Conservation (phyloP, 1,140 invertebrate species). For the Drosophila rhopaloa region DNA sequence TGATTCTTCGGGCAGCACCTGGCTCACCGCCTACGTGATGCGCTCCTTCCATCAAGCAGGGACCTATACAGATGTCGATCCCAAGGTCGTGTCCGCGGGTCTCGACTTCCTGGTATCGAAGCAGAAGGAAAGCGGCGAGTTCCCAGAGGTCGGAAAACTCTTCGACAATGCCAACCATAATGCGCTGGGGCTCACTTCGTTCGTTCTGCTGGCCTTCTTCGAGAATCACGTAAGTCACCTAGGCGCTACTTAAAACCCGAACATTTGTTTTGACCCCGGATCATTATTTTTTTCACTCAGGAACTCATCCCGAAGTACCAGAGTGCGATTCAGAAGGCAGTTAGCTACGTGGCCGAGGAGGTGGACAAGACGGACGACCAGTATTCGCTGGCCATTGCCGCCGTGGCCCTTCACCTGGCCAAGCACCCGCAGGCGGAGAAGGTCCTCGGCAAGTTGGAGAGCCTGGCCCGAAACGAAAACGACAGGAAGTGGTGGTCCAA, state of each 20-base stretch:
- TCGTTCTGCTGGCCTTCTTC: conserved; percentile 92
- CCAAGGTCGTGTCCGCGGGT: conserved; percentile 89
- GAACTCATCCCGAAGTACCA: conserved; percentile 85
- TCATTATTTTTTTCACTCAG: conserved; percentile 27
- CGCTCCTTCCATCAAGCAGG: conserved; percentile 94
- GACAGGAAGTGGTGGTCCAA: conserved; percentile 79
- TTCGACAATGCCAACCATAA: conserved; percentile 73
- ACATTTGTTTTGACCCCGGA: not conserved
- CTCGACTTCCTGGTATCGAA: conserved; percentile 91
- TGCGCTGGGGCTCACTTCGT: conserved; percentile 93
- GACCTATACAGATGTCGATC: conserved; percentile 92
- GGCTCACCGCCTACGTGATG: conserved; percentile 96
- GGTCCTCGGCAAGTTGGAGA: conserved; percentile 61
- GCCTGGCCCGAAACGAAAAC: conserved; percentile 52
- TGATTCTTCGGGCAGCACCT: conserved; percentile 92
- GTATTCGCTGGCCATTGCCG: conserved; percentile 92
- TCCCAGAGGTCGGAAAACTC: conserved; percentile 91
- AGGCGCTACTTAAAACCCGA: not conserved
- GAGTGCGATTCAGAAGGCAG: conserved; percentile 90
- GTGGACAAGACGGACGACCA: conserved; percentile 89
- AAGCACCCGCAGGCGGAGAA: conserved; percentile 86
- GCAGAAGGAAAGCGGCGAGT: conserved; percentile 89
- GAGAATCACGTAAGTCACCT: conserved; percentile 87
- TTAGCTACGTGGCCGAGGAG: conserved; percentile 91
- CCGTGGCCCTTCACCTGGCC: conserved; percentile 91